phyloP scores from a whole-genome alignment of 2,113 vertebrate species.

The Hemibagrus wyckioides region DNA sequence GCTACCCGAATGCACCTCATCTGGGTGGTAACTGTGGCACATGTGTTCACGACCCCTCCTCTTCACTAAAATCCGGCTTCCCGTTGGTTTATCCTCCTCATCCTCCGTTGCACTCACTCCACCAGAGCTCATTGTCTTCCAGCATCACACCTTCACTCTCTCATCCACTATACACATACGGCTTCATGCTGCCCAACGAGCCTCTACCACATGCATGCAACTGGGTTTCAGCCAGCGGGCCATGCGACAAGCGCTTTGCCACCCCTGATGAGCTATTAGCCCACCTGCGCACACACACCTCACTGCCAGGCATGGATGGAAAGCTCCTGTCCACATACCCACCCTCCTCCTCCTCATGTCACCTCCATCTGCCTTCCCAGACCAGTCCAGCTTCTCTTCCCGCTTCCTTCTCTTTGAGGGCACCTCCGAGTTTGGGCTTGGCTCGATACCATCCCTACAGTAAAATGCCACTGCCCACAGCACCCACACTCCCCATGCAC shows the following conservation, averaged over 20 bases:
- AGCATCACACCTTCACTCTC: conserved; percentile 81
- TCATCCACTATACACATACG: conserved; percentile 92
- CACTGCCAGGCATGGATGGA: conserved; percentile 82
- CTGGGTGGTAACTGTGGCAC: conserved; percentile 89
- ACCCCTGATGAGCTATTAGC: conserved; percentile 93
- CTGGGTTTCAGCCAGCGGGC: conserved; percentile 93
- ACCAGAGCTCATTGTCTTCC: conserved; percentile 82
- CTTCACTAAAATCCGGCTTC: conserved; percentile 85
- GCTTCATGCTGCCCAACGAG: conserved; percentile 96
- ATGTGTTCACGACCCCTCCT: conserved; percentile 86
- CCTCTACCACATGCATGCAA: conserved; percentile 92
- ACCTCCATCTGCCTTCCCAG: conserved; percentile 87
- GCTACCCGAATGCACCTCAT: conserved; percentile 88
- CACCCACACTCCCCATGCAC: conserved; percentile 85
- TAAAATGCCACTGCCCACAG: conserved; percentile 88
- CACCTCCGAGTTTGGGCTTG: conserved; percentile 88
- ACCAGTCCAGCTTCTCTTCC: conserved; percentile 80
- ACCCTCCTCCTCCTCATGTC: conserved; percentile 78
- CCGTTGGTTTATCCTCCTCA: conserved; percentile 90
- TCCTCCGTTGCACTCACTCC: conserved; percentile 87
- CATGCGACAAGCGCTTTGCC: conserved; percentile 94
- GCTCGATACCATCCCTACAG: conserved; percentile 94
- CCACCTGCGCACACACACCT: conserved; percentile 92
- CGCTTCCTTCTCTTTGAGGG: conserved; percentile 87
- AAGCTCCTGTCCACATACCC: conserved; percentile 88